These are phyloP conservation scores for Caenorhabditis sp. DNA, from an alignment of 2,888 invertebrate species.

Conservation along the genomic window DNA sequence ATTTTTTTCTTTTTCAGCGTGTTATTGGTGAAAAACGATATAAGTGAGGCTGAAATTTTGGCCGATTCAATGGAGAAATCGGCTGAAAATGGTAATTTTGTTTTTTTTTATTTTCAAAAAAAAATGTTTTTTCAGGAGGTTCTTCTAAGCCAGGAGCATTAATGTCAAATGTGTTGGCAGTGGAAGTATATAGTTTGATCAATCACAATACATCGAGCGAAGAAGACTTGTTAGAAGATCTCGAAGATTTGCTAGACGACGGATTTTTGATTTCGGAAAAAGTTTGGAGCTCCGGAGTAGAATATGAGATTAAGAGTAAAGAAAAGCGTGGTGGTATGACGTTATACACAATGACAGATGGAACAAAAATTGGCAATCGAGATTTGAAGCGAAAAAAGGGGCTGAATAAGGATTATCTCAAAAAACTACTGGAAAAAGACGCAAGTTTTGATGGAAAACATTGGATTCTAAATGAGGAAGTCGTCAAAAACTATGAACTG, in stretches of 20 bases:
- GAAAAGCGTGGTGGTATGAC: conserved; percentile 31
- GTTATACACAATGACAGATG: conserved; percentile 22
- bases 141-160: conserved; percentile 16
- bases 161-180: conserved; percentile 3
- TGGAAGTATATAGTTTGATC: conserved; percentile 25
- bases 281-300: conserved; percentile 11
- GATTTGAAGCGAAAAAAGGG: conserved; percentile 35
- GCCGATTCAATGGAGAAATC: not conserved
- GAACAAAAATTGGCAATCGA: conserved; percentile 27
- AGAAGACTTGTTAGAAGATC: conserved; percentile 20
- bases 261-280: conserved; percentile 16
- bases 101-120: not conserved
- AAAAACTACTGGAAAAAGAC: conserved; percentile 17
- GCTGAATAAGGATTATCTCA: conserved; percentile 17
- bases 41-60: not conserved
- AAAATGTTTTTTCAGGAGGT: conserved; percentile 15
- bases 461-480: conserved; percentile 24
- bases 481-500: conserved; percentile 5
- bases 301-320: conserved; percentile 13
- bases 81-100: not conserved
- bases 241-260: conserved; percentile 33
- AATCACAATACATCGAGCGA: conserved; percentile 22
- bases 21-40: not conserved
- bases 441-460: conserved; percentile 18
- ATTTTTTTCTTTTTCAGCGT: conserved; percentile 5